Percentiles rank a stretch among this genome's conserved stretches.
Conservation (phyloP, 2,888 invertebrate genomes). For the Autographa pulchrina region DNA sequence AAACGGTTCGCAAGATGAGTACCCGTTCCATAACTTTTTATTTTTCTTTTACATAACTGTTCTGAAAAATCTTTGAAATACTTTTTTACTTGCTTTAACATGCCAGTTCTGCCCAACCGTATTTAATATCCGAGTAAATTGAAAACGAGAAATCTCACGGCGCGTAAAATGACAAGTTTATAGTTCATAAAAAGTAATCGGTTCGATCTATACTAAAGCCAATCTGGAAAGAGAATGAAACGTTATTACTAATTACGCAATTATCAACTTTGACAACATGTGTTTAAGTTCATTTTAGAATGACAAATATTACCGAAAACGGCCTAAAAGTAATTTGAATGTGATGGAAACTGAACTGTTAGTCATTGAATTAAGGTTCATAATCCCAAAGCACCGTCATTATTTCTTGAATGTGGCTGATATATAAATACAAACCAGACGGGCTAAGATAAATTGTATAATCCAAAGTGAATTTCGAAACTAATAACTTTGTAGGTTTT, state of each 20-base stretch:
- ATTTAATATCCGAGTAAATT: constrained; percentile 18
- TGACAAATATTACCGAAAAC: no score
- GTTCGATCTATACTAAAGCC: no score
- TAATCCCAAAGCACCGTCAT: no score
- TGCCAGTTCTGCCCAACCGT: constrained; percentile 1
- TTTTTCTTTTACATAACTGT: constrained; percentile 41
- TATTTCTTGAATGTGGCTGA: no score
- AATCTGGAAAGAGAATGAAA: no score
- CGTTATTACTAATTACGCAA: no score
- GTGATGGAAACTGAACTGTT: no score
- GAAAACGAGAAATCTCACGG: constrained; percentile 6
- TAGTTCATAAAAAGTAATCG: constrained; percentile 27
- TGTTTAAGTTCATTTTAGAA: no score
- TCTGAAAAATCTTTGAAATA: constrained; percentile 15
- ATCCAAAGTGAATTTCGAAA: constrained; percentile 42
- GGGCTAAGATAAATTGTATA: constrained; percentile 33
- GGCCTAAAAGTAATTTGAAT: no score
- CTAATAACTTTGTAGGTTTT: constrained; percentile 48
- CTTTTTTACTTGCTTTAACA: constrained; percentile 11
- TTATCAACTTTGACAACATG: no score
- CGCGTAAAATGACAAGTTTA: constrained; percentile 35
- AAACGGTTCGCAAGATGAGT: constrained; percentile 40
- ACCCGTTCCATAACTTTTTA: constrained; percentile 35
- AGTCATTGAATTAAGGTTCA: no score
- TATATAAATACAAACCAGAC: constrained; percentile 31